Base-by-base conservation (phyloP, 2,797 vertebrate species). In the Sitta carolinensis region DNA sequence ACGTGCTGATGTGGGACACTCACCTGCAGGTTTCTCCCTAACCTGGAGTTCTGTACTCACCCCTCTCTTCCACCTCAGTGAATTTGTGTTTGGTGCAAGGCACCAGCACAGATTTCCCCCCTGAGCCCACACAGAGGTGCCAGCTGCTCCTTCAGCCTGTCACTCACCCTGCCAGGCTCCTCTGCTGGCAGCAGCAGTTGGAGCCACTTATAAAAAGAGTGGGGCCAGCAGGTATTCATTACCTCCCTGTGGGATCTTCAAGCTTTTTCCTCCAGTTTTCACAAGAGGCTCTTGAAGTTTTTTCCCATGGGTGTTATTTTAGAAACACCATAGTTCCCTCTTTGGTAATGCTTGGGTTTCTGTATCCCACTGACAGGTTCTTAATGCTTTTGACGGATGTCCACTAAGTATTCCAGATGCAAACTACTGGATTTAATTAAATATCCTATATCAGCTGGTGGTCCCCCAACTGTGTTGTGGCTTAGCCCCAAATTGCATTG, bases 131-230 rank as follows among this genome's bases (percentile, higher is more conserved):
- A 0, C 72, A 81, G 69, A 30, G 64, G 59, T 36, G 30, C 68
- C 47, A 20, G 32, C 6, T 55, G 84, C 50, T 43, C 59, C 4
- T 57, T 63, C 36, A 13, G 45, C 22, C 67, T 64, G 54, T 54
- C 43, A 2, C 50, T 87, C 51, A 10, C 22, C 57, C 83, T 61
- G 69, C 72, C 36, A 11, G 15, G 21, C 52, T 30, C 32, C 25
- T 87, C 43, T 47, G 29, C 57, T 36, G 59, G 47, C 55, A 84
- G 27, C 47, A 19, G 7, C 16, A 57, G 22, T 30, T 64, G 15
- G 32, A 67, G 13, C 34, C 16, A 1, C 25, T 6, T 36, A 3
- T 0, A 13, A 23, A 61, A 57, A 10, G 7, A 21, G 7, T 30
- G 75, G 19, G 8, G 25, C 64, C 75, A 34, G 61, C 79, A 83